Evolutionary conservation across 2,888 invertebrate species (phyloP).

Genomic region (Harmothoe impar): DNA sequence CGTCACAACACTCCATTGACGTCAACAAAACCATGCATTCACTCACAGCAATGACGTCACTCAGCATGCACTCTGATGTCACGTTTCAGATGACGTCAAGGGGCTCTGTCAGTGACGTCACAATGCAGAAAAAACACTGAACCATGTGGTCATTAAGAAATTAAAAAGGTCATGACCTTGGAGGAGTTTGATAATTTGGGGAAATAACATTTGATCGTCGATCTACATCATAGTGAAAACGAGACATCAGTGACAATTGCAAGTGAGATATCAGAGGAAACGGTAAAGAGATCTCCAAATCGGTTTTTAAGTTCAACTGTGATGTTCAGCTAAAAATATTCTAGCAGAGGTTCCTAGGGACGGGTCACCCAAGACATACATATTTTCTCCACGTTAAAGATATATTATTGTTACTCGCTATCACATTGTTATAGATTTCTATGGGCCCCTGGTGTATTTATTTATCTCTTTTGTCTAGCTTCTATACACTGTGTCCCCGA

Average conservation of each 20-base stretch:
- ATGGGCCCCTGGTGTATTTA: background rate
- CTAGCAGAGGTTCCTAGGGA: background rate
- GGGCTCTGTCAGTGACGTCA: constrained; percentile 5
- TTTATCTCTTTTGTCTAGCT: background rate
- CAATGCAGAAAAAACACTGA: background rate
- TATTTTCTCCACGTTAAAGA: background rate
- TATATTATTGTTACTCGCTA: background rate
- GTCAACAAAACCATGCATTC: background rate
- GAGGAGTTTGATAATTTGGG: background rate
- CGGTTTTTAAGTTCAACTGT: background rate
- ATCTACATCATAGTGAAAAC: background rate
- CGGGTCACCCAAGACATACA: background rate
- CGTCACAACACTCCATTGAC: background rate
- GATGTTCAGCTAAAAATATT: background rate
- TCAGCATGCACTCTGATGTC: background rate
- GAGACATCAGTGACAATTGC: background rate
- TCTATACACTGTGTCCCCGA: constrained; percentile 10
- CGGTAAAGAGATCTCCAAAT: background rate
- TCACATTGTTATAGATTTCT: constrained; percentile 1
- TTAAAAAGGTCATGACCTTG: background rate
- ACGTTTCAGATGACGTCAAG: background rate
- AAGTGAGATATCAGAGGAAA: background rate
- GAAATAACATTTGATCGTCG: background rate
- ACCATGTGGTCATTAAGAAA: background rate
- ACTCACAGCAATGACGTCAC: background rate